phyloP scores from a whole-genome alignment of 2,113 vertebrate genomes.

The Vimba vimba region DNA sequence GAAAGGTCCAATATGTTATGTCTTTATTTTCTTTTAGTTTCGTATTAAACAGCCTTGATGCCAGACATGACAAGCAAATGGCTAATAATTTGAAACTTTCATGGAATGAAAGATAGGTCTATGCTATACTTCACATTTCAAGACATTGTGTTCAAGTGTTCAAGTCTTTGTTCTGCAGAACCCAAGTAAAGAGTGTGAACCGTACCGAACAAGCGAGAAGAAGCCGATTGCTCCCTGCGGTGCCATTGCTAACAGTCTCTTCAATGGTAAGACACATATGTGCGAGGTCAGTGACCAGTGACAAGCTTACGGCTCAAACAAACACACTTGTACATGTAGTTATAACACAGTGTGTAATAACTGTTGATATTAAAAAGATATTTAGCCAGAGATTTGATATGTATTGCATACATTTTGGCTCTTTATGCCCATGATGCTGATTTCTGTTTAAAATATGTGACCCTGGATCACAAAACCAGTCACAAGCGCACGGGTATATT shows the following conservation, averaged over 20 bases:
- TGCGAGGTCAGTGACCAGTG: no score
- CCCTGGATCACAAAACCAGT: no score
- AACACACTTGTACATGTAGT: no score
- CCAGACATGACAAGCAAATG: neutral
- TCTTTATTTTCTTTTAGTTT: neutral
- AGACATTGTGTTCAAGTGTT: neutral
- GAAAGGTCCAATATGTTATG: neutral
- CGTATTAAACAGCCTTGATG: neutral
- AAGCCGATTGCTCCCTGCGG: conserved; percentile 93
- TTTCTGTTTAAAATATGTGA: no score
- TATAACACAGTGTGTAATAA: no score
- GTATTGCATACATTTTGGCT: no score
- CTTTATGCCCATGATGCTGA: no score
- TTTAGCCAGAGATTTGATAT: no score
- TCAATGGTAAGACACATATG: conserved; percentile 84
- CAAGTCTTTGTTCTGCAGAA: conserved; percentile 71
- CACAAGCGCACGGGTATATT: no score
- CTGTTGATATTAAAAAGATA: no score
- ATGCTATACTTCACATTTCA: no score
- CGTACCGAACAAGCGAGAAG: conserved; percentile 83
- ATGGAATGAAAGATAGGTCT: neutral
- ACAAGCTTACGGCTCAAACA: no score
- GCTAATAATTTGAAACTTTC: neutral
- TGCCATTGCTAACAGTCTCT: conserved; percentile 98
- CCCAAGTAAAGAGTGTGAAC: conserved; percentile 95